Evolutionary conservation across 1,140 invertebrate species (phyloP), one percentile per base, ranked within the genome.

Genomic region (Ceratoteleas bidentatus): DNA sequence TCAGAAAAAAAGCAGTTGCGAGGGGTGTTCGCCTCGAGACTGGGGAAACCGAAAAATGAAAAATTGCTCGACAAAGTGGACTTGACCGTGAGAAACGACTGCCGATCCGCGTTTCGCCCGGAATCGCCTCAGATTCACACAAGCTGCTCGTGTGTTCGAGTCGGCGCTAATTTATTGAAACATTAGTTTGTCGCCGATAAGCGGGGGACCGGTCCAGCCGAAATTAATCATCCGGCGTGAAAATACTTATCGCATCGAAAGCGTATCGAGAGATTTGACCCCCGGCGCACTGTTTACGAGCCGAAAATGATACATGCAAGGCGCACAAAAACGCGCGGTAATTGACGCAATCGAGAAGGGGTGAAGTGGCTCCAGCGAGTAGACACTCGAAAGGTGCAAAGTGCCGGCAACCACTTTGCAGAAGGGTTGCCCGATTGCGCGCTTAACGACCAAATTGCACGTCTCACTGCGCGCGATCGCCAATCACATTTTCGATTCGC

Each of bases 381-480:
- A n/a, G 43, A 53, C 62, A 75, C 72, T 75, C 36, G 54, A 75
- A 58, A 66, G 72, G 62, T 75, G 62, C 57, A 58, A 74, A 74
- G 61, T 74, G 62, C 49, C 56, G 9, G 52, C 32, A 11, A 36
- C 10, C 69, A 53, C 69, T 74, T 65, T 15, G 61, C 11, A 47
- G 54, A 60, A 65, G 72, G 72, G 72, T 74, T 64, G 53, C 62
- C 58, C n/a, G n/a, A n/a, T n/a, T n/a, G n/a, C n/a, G n/a, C n/a
- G n/a, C n/a, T n/a, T 64, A 74, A 74, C 66, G 38, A 66, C 61
- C 34, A 65, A 75, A 75, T 66, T 66, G 61, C 72, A 65, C 61
- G 45, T 32, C 53, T 50, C 49, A 50, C 50, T 38, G 45, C 45
- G 40, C 24, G 4, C 52, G 15, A 14, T 24, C 24, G 24, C 24